Base-by-base conservation (phyloP, 2,888 invertebrate genomes). In the Neoascia interrupta region DNA sequence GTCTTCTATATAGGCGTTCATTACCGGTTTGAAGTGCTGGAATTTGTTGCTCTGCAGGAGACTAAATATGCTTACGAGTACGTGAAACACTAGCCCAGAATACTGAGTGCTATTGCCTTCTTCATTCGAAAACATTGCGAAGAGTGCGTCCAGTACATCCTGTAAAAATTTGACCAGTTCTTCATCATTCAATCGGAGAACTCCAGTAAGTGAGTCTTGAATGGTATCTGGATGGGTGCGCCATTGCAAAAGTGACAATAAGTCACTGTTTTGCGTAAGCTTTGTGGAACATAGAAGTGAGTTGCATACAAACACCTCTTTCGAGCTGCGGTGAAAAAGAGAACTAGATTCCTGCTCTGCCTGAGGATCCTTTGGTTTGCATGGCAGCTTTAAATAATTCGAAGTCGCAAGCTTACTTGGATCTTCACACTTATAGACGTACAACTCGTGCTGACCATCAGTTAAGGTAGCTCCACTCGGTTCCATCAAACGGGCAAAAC, bases 221-320 rank as follows among this genome's bases (percentile, higher is more conserved):
- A 97, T 95, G 83, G 93, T 92, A 82, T 96, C 96, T 0, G 96
- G 96, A 83, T 95, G 94, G 0, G 95, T 94, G 82, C 96, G 95
- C 98, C 98, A 98, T 87, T 97, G 95, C 1, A 98, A 90, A 39
- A 98, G 89, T 3, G 96, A 95, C 74, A 98, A 88, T 23, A 98
- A 90, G 89, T 98, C 97, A 84, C 95, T 94, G 86, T 98, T 98
- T 89, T 98, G 98, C 0, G 98, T 98, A 5, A 98, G 90, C 88
- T 98, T 98, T n/a, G 98, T 98, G 16, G 98, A 98, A 87, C 97
- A 97, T 18, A 98, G 90, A 36, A 96, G 87, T 0, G 97, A 97
- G 84, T 92, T 93, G 6, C 98, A 92, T 37, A 92, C 92, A 72
- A 97, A 94, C 10, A 92, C 91, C 89, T 98, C 98, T 87, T 95